A percentile compares a stretch with the other conserved stretches of the same genome.
Conservation (phyloP, 2,888 invertebrate genomes). For the Drosophila kanekoi region DNA sequence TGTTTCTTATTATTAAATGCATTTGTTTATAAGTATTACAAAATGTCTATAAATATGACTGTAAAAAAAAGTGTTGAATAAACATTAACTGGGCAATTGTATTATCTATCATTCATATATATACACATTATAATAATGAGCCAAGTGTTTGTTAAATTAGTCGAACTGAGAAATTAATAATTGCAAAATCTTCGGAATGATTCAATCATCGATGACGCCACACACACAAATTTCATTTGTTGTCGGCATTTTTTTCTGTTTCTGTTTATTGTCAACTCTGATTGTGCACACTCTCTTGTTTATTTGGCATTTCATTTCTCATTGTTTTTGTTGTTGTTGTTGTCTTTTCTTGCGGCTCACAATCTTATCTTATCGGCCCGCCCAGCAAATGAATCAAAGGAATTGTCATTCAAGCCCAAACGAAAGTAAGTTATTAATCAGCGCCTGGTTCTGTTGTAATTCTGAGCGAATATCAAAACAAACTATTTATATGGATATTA, state of each 20-base stretch:
- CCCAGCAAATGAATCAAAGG: slow-evolving; percentile 38
- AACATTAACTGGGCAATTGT: slow-evolving; percentile 10
- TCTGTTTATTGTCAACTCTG: slow-evolving; percentile 28
- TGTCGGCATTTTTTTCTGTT: slow-evolving; percentile 5
- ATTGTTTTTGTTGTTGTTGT: slow-evolving; percentile 28
- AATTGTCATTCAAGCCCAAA: slow-evolving; percentile 35
- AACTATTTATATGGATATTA: background rate
- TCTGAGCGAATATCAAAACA: background rate
- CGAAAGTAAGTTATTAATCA: slow-evolving; percentile 6
- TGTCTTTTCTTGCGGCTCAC: background rate
- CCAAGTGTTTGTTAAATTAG: slow-evolving; percentile 22
- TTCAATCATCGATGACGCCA: slow-evolving; percentile 74
- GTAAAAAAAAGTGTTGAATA: slow-evolving; percentile 41
- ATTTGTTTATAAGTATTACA: slow-evolving; percentile 28
- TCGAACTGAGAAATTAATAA: slow-evolving; percentile 18
- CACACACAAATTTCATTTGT: slow-evolving; percentile 38
- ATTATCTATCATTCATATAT: slow-evolving; percentile 4
- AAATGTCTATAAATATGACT: slow-evolving; percentile 43
- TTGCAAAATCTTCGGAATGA: slow-evolving; percentile 41
- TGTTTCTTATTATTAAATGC: slow-evolving; percentile 10
- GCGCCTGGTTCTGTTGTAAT: background rate
- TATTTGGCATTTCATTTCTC: slow-evolving; percentile 34
- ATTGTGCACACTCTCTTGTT: slow-evolving; percentile 39
- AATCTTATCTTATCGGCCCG: slow-evolving; percentile 67
- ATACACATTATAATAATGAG: slow-evolving; percentile 12